Evolutionary conservation across 2,888 invertebrate genomes (phyloP).

Genomic region (Eumacrocentrus americanus): DNA sequence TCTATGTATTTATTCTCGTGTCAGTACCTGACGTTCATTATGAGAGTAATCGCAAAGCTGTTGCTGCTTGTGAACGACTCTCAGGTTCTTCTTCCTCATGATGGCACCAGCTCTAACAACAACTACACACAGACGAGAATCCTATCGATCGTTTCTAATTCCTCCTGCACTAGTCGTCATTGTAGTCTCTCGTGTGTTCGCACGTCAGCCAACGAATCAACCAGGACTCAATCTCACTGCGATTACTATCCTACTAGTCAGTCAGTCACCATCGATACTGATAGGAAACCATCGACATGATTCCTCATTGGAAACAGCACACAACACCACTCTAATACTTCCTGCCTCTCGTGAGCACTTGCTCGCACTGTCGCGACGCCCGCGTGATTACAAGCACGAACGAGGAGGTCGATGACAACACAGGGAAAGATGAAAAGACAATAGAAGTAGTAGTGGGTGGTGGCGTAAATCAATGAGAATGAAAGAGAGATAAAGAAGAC

Average conservation of each 20-base stretch:
- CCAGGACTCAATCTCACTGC: background rate
- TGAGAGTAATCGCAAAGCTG: conserved; percentile 49
- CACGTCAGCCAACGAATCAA: background rate
- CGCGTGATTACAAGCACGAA: too few species aligned
- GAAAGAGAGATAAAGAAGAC: conserved; percentile 6
- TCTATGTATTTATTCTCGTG: too few species aligned
- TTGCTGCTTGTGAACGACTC: conserved; percentile 53
- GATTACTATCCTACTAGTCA: background rate
- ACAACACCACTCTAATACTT: background rate
- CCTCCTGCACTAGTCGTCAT: background rate
- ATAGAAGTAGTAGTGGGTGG: too few species aligned
- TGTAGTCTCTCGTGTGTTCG: background rate
- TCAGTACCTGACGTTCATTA: conserved; percentile 43
- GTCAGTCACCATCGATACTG: conserved; percentile 2
- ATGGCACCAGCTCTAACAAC: background rate
- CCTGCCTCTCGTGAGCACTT: conserved; percentile 9
- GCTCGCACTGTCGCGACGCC: too few species aligned
- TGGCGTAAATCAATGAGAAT: background rate
- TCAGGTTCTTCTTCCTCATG: conserved; percentile 59
- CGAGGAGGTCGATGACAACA: too few species aligned
- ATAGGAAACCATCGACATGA: conserved; percentile 12
- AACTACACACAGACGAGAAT: background rate
- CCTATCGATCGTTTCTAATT: background rate
- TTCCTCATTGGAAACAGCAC: conserved; percentile 9
- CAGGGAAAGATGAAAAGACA: too few species aligned